phyloP scores from a whole-genome alignment of 2,113 vertebrate genomes.

The Syrrhaptes paradoxus region DNA sequence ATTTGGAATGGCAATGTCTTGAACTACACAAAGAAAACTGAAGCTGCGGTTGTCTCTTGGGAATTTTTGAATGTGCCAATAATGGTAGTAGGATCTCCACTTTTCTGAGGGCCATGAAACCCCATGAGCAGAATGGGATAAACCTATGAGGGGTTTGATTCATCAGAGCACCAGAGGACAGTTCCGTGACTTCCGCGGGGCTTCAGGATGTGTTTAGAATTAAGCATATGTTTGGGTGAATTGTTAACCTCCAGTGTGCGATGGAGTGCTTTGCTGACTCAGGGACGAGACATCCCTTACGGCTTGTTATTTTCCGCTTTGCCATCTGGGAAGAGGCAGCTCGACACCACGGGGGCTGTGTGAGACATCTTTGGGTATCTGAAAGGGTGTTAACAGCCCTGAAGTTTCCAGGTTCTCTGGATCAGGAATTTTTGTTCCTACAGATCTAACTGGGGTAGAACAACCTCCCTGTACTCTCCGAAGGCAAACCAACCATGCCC shows the following conservation, averaged over 20 bases:
- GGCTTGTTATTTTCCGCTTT: slow-evolving; percentile 58
- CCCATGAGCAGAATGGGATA: neutral
- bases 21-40: neutral
- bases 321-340: slow-evolving; percentile 53
- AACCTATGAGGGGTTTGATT: neutral
- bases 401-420: neutral
- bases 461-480: neutral
- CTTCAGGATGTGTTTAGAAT: neutral
- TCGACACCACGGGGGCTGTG: slow-evolving; percentile 51
- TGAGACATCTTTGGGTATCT: slow-evolving; percentile 23
- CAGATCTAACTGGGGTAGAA: neutral
- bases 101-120: neutral
- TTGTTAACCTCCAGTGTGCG: slow-evolving; percentile 8
- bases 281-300: slow-evolving; percentile 31
- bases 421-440: neutral
- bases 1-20: neutral
- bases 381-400: slow-evolving; percentile 17
- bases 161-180: neutral
- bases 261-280: slow-evolving; percentile 49
- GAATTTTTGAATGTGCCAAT: neutral
- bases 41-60: neutral
- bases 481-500: neutral
- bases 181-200: neutral
- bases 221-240: slow-evolving; percentile 26
- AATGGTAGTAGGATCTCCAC: neutral